Evolutionary conservation across 2,888 invertebrate genomes (phyloP).

Genomic region (Drosophila atripex): DNA sequence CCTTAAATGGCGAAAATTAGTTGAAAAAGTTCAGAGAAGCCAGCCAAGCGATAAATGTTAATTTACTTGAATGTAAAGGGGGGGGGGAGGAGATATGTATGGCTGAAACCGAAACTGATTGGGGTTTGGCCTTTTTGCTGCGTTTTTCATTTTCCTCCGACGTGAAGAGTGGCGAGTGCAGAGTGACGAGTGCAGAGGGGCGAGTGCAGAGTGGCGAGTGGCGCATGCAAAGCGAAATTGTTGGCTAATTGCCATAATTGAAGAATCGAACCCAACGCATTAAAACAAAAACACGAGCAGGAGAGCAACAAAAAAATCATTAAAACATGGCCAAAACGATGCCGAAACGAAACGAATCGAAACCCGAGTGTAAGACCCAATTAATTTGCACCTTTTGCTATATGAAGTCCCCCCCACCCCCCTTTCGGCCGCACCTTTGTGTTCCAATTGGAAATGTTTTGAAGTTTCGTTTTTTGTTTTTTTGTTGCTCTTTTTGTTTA

Average conservation of each 20-base stretch:
- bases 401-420: neutral
- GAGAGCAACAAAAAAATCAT: slow-evolving; percentile 30
- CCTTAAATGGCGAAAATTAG: slow-evolving; percentile 29
- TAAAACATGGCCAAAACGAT: slow-evolving; percentile 35
- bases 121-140: slow-evolving; percentile 19
- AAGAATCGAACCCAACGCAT: slow-evolving; percentile 42
- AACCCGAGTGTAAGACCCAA: slow-evolving; percentile 55
- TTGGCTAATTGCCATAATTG: slow-evolving; percentile 76
- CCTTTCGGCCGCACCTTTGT: neutral
- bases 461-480: slow-evolving; percentile 15
- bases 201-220: neutral
- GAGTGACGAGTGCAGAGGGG: neutral
- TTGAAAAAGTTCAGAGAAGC: slow-evolving; percentile 32
- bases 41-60: slow-evolving; percentile 33
- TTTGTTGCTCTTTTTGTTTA: neutral
- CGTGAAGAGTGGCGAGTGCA: neutral
- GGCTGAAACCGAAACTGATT: slow-evolving; percentile 18
- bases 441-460: slow-evolving; percentile 6
- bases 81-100: too few species aligned
- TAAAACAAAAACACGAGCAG: slow-evolving; percentile 33
- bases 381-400: slow-evolving; percentile 65
- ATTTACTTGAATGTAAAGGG: neutral
- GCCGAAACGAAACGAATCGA: slow-evolving; percentile 40
- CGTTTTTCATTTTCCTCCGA: neutral
- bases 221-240: slow-evolving; percentile 53